Evolutionary conservation across 2,888 invertebrate species (phyloP).

Genomic region (Tetranychus truncatus): DNA sequence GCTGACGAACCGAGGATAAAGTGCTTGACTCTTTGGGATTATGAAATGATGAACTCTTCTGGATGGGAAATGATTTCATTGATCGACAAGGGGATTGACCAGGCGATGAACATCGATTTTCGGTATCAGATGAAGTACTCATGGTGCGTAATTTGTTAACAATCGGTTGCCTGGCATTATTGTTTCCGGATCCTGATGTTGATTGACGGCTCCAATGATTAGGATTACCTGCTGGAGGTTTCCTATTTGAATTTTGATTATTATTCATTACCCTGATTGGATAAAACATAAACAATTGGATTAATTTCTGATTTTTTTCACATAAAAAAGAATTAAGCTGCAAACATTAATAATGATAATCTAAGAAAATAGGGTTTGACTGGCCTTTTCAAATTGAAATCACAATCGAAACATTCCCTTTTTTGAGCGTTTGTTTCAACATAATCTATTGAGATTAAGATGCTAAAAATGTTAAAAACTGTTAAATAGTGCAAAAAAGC

Average conservation of each 20-base stretch:
- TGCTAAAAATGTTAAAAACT: too few relatives aligned
- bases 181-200: not conserved
- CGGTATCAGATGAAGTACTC: not conserved
- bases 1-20: not conserved
- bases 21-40: not conserved
- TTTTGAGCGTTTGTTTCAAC: too few relatives aligned
- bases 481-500: too few relatives aligned
- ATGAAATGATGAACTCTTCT: conserved; percentile 5
- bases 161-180: not conserved
- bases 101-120: conserved; percentile 8
- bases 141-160: not conserved
- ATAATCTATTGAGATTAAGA: too few relatives aligned
- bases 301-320: too few relatives aligned
- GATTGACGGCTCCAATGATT: not conserved
- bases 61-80: not conserved
- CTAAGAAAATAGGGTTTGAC: too few relatives aligned
- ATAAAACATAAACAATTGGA: not conserved
- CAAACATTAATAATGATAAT: too few relatives aligned
- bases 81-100: not conserved
- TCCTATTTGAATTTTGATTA: not conserved
- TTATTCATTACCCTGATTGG: not conserved
- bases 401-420: too few relatives aligned
- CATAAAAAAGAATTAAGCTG: too few relatives aligned
- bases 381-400: too few relatives aligned
- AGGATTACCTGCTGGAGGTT: not conserved